These are phyloP conservation scores for Drosophila tanythrix DNA, from an alignment of 2,888 invertebrate genomes.

Conservation along the genomic window DNA sequence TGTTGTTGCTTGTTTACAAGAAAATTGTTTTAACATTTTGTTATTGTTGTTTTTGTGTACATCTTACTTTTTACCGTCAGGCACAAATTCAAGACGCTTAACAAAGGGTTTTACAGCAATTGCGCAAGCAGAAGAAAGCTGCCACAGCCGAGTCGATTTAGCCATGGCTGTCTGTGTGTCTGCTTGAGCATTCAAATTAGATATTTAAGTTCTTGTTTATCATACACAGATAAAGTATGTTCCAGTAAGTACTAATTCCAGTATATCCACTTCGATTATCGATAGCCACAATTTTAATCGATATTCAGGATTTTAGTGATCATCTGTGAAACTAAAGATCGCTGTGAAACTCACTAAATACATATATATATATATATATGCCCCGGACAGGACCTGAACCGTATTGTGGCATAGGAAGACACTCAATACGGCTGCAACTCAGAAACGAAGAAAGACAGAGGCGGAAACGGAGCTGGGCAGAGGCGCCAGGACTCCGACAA, in stretches of 20 bases:
- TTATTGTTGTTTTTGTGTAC: slow-evolving; percentile 8
- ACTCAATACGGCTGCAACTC: too few relatives aligned
- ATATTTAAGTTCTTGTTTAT: background rate
- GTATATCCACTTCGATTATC: background rate
- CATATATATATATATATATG: too few relatives aligned
- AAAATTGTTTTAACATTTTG: slow-evolving; percentile 61
- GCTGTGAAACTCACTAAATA: too few relatives aligned
- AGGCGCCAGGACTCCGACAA: too few relatives aligned
- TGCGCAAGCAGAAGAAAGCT: background rate
- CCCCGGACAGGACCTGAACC: too few relatives aligned
- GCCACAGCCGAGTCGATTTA: background rate
- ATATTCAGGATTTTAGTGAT: background rate
- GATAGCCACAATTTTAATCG: background rate
- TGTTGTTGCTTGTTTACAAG: slow-evolving; percentile 61
- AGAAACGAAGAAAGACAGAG: too few relatives aligned
- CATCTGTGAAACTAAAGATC: background rate
- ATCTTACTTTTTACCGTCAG: background rate
- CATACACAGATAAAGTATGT: background rate
- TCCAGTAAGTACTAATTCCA: too few relatives aligned
- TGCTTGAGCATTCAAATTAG: background rate
- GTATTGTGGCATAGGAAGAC: too few relatives aligned
- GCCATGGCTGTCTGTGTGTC: background rate
- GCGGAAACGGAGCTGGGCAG: too few relatives aligned
- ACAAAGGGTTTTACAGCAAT: background rate
- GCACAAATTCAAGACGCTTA: background rate